Conservation (phyloP, 2,888 invertebrate genomes). For the Xanthorhoe spadicearia region DNA sequence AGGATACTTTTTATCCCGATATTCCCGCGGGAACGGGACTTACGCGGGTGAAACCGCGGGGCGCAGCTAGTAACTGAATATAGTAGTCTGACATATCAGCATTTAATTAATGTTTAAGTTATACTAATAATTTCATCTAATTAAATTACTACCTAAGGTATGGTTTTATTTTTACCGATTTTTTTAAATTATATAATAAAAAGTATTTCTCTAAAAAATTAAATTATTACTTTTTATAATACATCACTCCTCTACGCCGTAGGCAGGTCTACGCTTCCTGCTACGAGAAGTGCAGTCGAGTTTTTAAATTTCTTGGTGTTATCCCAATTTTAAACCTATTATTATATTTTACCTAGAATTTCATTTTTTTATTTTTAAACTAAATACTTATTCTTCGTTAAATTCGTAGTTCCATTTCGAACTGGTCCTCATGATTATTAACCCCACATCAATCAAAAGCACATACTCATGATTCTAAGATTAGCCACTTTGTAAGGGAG, state of each 20-base stretch:
- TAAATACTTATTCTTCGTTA: conserved; percentile 7
- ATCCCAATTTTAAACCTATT: too few relatives aligned
- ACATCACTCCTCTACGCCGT: background rate
- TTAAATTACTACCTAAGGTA: too few relatives aligned
- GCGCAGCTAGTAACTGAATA: too few relatives aligned
- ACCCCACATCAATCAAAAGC: conserved; percentile 78
- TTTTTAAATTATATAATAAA: too few relatives aligned
- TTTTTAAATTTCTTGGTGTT: background rate
- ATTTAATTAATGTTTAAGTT: too few relatives aligned
- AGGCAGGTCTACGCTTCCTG: background rate
- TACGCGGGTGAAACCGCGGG: too few relatives aligned
- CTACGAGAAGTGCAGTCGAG: background rate
- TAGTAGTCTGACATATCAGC: too few relatives aligned
- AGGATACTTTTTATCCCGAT: too few relatives aligned
- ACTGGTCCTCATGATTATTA: conserved; percentile 72
- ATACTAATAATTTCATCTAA: too few relatives aligned
- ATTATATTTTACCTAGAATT: too few relatives aligned
- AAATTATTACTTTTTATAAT: background rate
- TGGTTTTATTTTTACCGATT: too few relatives aligned
- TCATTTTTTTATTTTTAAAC: background rate
- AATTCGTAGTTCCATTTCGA: conserved; percentile 53
- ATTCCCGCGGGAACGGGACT: too few relatives aligned
- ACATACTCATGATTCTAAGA: conserved; percentile 52
- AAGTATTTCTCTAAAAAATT: background rate
- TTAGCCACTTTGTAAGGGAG: conserved; percentile 40